Evolutionary conservation across 2,113 vertebrate species (phyloP).

Genomic region (Dasyprocta punctata): DNA sequence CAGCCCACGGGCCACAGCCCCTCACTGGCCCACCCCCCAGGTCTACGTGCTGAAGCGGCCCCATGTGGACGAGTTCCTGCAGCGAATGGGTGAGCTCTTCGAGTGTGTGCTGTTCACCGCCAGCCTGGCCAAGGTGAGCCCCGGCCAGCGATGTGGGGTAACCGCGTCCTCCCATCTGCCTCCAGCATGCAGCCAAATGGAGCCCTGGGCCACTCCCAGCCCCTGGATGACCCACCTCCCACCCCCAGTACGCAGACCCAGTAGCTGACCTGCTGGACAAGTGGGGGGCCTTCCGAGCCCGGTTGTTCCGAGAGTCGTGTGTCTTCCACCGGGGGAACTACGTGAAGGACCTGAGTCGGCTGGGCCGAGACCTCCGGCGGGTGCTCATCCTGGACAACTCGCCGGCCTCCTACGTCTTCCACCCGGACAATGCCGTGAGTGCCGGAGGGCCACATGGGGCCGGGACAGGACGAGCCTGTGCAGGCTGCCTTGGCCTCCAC

Average conservation of each 20-base stretch:
- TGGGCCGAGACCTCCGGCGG: conserved; percentile 95
- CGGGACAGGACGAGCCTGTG: fast-evolving
- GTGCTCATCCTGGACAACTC: conserved; percentile 99
- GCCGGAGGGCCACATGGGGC: fast-evolving
- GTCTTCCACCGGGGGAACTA: conserved; percentile 98
- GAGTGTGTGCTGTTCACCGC: conserved; percentile 98
- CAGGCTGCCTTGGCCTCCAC: neutral
- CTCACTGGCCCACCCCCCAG: conserved; percentile 83
- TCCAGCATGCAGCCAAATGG: neutral
- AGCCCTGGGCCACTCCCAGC: neutral
- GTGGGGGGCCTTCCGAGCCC: conserved; percentile 94
- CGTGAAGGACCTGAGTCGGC: conserved; percentile 96
- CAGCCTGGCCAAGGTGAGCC: conserved; percentile 96
- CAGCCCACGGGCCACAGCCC: neutral
- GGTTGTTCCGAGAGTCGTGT: conserved; percentile 96
- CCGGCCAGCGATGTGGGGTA: neutral
- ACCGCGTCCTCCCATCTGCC: neutral
- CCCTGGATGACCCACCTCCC: neutral
- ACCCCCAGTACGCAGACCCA: conserved; percentile 94
- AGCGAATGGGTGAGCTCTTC: conserved; percentile 97
- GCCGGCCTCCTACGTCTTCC: conserved; percentile 97
- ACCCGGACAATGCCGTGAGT: conserved; percentile 95
- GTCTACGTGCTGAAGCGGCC: conserved; percentile 97
- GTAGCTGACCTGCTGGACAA: conserved; percentile 97
- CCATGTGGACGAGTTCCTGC: conserved; percentile 96